These are phyloP conservation scores for Sprattus sprattus DNA, from an alignment of 2,113 vertebrate genomes.

Conservation along the genomic window DNA sequence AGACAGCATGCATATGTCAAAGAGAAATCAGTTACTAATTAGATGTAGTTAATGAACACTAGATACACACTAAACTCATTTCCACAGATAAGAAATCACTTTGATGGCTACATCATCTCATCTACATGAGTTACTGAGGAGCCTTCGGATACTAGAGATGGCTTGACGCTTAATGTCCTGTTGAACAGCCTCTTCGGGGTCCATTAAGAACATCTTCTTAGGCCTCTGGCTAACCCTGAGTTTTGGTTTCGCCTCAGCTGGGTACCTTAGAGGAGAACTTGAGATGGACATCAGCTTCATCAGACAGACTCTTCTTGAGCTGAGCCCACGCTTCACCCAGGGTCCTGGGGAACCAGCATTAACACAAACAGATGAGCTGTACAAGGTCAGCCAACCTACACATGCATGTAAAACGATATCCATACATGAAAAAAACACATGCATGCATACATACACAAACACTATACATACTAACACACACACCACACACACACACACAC, in stretches of 20 bases:
- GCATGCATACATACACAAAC: background rate
- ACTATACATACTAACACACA: background rate
- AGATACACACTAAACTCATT: background rate
- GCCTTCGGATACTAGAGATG: background rate
- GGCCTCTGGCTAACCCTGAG: background rate
- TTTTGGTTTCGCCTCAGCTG: background rate
- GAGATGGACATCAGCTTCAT: constrained; percentile 96
- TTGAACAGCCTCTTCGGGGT: background rate
- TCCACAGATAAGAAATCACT: background rate
- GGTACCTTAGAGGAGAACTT: constrained; percentile 96
- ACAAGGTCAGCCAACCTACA: background rate
- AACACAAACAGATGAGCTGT: background rate
- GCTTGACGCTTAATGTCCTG: background rate
- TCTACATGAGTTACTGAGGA: background rate
- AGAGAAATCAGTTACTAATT: background rate
- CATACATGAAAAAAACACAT: background rate
- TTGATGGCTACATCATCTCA: background rate
- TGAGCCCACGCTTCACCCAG: constrained; percentile 94
- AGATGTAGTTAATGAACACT: background rate
- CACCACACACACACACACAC: background rate
- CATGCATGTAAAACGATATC: background rate
- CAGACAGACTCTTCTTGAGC: constrained; percentile 93
- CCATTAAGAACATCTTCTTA: background rate
- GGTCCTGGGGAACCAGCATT: constrained; percentile 70
- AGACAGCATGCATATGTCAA: background rate